phyloP scores from a whole-genome alignment of 2,888 invertebrate genomes.

The Electrophaes corylata region DNA sequence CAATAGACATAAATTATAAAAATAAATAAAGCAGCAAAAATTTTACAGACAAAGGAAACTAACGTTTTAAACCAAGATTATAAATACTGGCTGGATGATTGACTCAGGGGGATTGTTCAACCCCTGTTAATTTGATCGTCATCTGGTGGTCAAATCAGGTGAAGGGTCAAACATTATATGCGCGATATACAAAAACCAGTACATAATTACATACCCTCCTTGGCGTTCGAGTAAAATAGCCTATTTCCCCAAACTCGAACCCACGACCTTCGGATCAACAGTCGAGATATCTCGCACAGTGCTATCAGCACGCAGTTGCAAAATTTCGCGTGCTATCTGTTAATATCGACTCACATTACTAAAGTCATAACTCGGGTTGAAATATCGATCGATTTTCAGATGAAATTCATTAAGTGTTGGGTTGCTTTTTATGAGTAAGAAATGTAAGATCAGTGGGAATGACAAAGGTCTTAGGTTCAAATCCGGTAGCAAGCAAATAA shows the following conservation, averaged over 20 bases:
- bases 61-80: no score
- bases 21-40: no score
- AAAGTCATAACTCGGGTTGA: constrained; percentile 15
- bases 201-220: no score
- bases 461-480: constrained; percentile 1
- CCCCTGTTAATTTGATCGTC: no score
- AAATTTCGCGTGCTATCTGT: constrained; percentile 14
- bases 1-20: no score
- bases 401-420: constrained; percentile 22
- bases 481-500: constrained; percentile 3
- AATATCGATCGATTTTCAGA: constrained; percentile 20
- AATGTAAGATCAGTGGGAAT: constrained; percentile 11
- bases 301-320: not conserved
- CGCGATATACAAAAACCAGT: no score
- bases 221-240: no score
- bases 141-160: no score
- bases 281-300: not conserved
- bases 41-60: no score
- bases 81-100: no score
- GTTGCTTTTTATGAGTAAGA: constrained; percentile 26
- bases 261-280: not conserved
- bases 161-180: no score
- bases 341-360: constrained; percentile 19
- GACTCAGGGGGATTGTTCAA: no score
- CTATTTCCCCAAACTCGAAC: not conserved